phyloP scores from a whole-genome alignment of 2,888 invertebrate genomes.

The Spicauda simplicius region DNA sequence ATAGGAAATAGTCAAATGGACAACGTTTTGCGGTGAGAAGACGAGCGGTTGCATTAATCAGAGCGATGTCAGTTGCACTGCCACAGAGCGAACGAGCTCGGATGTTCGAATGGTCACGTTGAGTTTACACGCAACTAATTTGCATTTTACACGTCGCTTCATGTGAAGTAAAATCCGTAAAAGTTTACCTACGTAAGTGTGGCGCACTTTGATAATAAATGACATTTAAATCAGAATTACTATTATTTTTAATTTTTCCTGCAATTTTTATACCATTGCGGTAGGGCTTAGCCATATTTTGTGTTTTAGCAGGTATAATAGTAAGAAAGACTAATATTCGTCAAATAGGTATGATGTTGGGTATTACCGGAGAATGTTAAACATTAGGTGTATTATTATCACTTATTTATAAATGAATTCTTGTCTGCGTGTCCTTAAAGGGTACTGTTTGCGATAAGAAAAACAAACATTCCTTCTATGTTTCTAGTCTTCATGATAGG shows the following conservation, averaged over 20 bases:
- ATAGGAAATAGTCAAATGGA: constrained; percentile 6
- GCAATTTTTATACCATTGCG: too few species aligned
- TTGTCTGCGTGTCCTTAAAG: too few species aligned
- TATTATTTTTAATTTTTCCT: too few species aligned
- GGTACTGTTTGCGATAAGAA: too few species aligned
- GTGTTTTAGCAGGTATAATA: too few species aligned
- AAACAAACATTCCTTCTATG: neutral
- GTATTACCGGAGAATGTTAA: too few species aligned
- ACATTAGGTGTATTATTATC: too few species aligned
- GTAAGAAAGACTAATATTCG: too few species aligned
- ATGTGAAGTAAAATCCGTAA: constrained; percentile 1
- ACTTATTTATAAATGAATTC: too few species aligned
- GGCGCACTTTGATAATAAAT: neutral
- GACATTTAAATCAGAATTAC: too few species aligned
- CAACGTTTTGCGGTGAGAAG: constrained; percentile 17
- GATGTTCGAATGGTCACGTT: constrained; percentile 12
- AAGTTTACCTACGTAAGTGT: neutral
- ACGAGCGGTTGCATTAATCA: constrained; percentile 27
- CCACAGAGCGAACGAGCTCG: constrained; percentile 10
- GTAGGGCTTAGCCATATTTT: too few species aligned
- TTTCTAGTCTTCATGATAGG: neutral
- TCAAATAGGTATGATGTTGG: too few species aligned
- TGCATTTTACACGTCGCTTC: neutral
- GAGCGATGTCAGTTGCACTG: constrained; percentile 26
- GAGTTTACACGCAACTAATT: constrained; percentile 16